Conservation (phyloP, 2,113 vertebrate genomes). For the Rutilus rutilus region DNA sequence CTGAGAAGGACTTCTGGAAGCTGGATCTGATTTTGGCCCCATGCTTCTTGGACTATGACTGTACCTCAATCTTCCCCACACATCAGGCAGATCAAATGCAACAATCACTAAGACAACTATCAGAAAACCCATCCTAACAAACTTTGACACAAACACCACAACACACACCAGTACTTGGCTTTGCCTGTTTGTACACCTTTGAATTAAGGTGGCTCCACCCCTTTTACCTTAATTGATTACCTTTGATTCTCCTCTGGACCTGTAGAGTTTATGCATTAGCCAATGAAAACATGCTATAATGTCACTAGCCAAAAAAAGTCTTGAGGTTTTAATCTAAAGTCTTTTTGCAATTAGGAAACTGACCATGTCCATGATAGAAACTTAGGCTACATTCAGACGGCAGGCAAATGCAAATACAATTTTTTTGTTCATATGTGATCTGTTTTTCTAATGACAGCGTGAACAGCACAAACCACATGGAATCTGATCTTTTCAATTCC, state of each 20-base stretch:
- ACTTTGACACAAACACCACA: too few relatives aligned
- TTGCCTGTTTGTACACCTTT: background rate
- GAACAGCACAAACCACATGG: too few relatives aligned
- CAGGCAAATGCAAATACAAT: too few relatives aligned
- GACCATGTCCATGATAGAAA: background rate
- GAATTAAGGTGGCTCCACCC: background rate
- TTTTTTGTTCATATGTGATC: too few relatives aligned
- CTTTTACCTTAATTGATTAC: background rate
- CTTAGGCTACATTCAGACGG: too few relatives aligned
- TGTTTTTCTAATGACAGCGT: too few relatives aligned
- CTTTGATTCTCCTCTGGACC: background rate
- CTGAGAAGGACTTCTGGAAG: background rate
- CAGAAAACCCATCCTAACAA: background rate
- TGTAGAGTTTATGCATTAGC: conserved; percentile 13
- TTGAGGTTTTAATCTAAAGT: background rate
- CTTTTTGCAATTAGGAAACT: background rate
- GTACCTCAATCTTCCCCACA: background rate
- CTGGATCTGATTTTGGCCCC: background rate
- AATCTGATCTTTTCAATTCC: too few relatives aligned
- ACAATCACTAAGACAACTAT: background rate
- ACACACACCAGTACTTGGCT: fast-evolving
- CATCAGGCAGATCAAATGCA: background rate
- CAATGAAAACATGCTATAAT: background rate
- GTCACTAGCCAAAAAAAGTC: background rate
- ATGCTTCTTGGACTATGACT: background rate